phyloP scores from a whole-genome alignment of 1,140 invertebrate species.

The Achroia grisella region DNA sequence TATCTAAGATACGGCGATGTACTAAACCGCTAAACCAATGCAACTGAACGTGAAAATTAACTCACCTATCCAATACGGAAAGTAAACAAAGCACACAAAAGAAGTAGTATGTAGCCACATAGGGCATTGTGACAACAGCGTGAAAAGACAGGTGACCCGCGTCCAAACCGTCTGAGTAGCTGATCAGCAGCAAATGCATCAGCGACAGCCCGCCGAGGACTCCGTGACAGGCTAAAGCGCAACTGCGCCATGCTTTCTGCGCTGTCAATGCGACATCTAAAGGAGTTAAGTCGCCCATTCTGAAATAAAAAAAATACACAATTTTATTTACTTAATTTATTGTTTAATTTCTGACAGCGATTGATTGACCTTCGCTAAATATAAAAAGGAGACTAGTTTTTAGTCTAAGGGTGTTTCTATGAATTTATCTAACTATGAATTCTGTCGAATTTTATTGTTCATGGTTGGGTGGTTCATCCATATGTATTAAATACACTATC shows the following conservation, averaged over 20 bases:
- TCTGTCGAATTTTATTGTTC: too few relatives aligned
- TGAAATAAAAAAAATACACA: slow-evolving; percentile 30
- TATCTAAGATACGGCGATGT: too few relatives aligned
- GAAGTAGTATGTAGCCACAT: slow-evolving; percentile 68
- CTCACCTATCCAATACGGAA: slow-evolving; percentile 66
- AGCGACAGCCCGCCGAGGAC: slow-evolving; percentile 59
- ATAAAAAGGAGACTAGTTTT: too few relatives aligned
- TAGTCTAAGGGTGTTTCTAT: too few relatives aligned
- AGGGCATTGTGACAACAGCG: slow-evolving; percentile 65
- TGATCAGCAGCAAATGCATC: slow-evolving; percentile 63
- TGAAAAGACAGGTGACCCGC: slow-evolving; percentile 68
- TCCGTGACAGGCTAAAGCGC: slow-evolving; percentile 55
- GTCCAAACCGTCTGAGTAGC: slow-evolving; percentile 59
- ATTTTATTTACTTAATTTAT: too few relatives aligned
- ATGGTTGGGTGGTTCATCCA: too few relatives aligned
- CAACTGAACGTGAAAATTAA: too few relatives aligned
- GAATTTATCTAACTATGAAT: too few relatives aligned
- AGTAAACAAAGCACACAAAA: slow-evolving; percentile 64
- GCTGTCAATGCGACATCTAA: slow-evolving; percentile 57
- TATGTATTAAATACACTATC: too few relatives aligned
- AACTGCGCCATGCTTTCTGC: slow-evolving; percentile 60
- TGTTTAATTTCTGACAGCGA: too few relatives aligned
- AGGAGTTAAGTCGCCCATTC: slow-evolving; percentile 58
- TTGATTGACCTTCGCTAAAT: too few relatives aligned
- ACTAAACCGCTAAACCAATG: too few relatives aligned